These are phyloP conservation scores for Probosciger aterrimus DNA, from an alignment of 2,113 vertebrate species.

Conservation along the genomic window DNA sequence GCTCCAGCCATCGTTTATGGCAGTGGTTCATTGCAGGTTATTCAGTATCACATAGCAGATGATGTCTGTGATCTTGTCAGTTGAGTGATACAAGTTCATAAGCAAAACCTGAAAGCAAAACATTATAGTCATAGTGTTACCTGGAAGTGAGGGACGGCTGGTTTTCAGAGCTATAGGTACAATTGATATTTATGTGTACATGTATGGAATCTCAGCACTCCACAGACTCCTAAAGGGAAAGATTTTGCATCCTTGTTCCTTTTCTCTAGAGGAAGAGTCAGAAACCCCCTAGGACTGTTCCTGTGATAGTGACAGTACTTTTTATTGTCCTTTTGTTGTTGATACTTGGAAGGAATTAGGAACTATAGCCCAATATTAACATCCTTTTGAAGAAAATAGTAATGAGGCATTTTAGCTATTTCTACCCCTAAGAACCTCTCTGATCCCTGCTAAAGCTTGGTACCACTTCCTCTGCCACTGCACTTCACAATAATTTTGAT, in stretches of 20 bases:
- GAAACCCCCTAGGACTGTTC: background rate
- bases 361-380: background rate
- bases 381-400: background rate
- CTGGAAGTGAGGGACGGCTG: background rate
- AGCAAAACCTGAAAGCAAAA: background rate
- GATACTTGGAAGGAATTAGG: background rate
- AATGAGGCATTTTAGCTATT: background rate
- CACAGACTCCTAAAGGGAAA: background rate
- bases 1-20: background rate
- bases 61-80: background rate
- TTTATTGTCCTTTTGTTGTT: background rate
- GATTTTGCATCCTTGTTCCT: background rate
- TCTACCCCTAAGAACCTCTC: background rate
- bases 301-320: background rate
- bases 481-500: background rate
- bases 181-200: fast-evolving
- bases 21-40: background rate
- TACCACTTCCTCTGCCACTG: background rate
- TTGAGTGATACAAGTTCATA: background rate
- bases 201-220: background rate
- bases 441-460: background rate
- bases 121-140: background rate
- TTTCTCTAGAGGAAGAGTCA: background rate
- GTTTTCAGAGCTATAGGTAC: background rate
- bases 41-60: background rate